Base-by-base conservation (phyloP, 2,113 vertebrate genomes). In the Lepidothrix coronata region DNA sequence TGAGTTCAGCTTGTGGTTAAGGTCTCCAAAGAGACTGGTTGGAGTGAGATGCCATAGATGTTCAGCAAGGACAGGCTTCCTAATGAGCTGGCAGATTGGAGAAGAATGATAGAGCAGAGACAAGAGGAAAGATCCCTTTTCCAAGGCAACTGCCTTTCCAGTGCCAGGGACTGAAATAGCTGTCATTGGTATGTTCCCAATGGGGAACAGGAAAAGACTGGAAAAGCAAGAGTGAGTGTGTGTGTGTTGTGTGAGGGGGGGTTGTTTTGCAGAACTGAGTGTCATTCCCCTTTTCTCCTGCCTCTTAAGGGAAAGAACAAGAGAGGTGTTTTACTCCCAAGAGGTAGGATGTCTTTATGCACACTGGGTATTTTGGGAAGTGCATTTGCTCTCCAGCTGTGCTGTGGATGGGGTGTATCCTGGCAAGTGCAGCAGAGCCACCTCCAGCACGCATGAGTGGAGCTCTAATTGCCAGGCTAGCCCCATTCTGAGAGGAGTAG, bases 381-480 rank as follows among this genome's bases (percentile, higher is more conserved):
- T 48, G 84, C 37, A 2, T 85, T 91, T 81, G 74, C 80, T 94
- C 94, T 91, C 91, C 89, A 91, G 17, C 90, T 89, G 77, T 67
- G 90, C 85, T 90, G 79, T 90, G 72, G 76, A 86, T 90, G 3
- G 59, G 85, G 90, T 88, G 75, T 91, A 81, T 78, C 90, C 77
- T 96, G 93, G 92, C 96, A 93, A 94, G 91, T 19, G 52, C 88
- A 93, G 93, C 75, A 95, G 78, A 91, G 83, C 68, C 88, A 84
- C 86, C 92, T 57, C 92, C 68, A 93, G 90, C 88, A 93, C 4
- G 76, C 85, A 84, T 80, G 95, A 96, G 92, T 89, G 76, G 67
- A 91, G 35, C 92, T 88, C 2, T 77, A 94, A 96, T 96, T 41
- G 68, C 79, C 67, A 86, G 93, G 77, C 92, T 91, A 86, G 88